A percentile compares a stretch with the other conserved stretches of the same genome.
These are phyloP conservation scores for Loxodonta africana DNA, from an alignment of 2,113 vertebrate species.

Conservation along the genomic window DNA sequence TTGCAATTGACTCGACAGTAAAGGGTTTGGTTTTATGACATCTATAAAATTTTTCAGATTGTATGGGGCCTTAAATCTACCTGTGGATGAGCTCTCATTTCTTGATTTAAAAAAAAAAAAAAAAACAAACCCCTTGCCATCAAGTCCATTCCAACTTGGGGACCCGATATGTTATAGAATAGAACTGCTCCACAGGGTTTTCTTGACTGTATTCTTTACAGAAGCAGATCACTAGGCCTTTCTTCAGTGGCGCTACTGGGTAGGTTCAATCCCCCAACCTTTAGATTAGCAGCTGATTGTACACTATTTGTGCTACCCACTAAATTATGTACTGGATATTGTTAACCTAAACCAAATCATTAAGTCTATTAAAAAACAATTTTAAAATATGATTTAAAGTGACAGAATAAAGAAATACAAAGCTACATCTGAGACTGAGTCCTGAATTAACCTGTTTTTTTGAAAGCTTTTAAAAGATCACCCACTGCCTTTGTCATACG, in stretches of 20 bases:
- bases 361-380: conserved; percentile 63
- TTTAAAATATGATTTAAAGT: conserved; percentile 72
- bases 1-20: no score
- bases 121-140: no score
- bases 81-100: background rate
- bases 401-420: conserved; percentile 68
- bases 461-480: conserved; percentile 27
- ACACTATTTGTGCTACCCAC: background rate
- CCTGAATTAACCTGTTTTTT: conserved; percentile 61
- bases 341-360: conserved; percentile 40
- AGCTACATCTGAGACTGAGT: conserved; percentile 61
- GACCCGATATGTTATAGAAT: no score
- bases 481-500: background rate
- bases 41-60: conserved; percentile 77
- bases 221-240: no score
- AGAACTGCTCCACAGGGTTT: no score
- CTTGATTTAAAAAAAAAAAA: background rate
- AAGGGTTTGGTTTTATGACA: background rate
- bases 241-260: no score
- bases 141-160: no score
- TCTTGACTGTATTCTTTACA: background rate
- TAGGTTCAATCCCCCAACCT: no score
- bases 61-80: conserved; percentile 61
- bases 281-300: no score
- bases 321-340: conserved; percentile 62